A percentile compares a stretch with the other conserved stretches of the same genome.
These are phyloP conservation scores for Desoria tigrina DNA, from an alignment of 2,888 invertebrate genomes.

Conservation along the genomic window DNA sequence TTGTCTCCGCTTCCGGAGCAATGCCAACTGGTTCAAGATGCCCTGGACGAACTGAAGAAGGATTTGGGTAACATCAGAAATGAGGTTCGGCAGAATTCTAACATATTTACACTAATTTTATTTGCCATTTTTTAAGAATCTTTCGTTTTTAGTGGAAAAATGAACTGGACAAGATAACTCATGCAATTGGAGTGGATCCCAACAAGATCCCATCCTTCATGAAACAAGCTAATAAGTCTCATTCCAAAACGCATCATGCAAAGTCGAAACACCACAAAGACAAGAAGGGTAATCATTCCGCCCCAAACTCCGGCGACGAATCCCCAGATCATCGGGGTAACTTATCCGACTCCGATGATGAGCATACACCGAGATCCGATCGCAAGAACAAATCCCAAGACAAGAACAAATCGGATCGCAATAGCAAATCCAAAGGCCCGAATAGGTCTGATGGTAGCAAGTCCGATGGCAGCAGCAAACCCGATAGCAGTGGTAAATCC, in stretches of 20 bases:
- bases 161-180: conserved; percentile 34
- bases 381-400: too few species aligned
- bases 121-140: conserved; percentile 11
- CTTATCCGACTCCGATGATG: neutral
- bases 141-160: conserved; percentile 32
- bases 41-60: conserved; percentile 17
- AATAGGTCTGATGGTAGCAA: neutral
- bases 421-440: neutral
- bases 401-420: too few species aligned
- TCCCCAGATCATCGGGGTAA: neutral
- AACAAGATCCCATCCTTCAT: conserved; percentile 38
- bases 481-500: neutral
- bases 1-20: conserved; percentile 22
- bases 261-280: neutral
- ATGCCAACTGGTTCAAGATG: conserved; percentile 16
- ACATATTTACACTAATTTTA: conserved; percentile 1
- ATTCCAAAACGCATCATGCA: neutral
- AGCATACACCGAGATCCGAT: neutral
- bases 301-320: neutral
- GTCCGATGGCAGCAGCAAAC: neutral
- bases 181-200: conserved; percentile 33
- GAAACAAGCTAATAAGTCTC: conserved; percentile 13
- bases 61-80: conserved; percentile 34
- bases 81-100: conserved; percentile 21
- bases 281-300: neutral